Evolutionary conservation across 2,797 vertebrate species (phyloP).

Genomic region (Benthosema pterotum): DNA sequence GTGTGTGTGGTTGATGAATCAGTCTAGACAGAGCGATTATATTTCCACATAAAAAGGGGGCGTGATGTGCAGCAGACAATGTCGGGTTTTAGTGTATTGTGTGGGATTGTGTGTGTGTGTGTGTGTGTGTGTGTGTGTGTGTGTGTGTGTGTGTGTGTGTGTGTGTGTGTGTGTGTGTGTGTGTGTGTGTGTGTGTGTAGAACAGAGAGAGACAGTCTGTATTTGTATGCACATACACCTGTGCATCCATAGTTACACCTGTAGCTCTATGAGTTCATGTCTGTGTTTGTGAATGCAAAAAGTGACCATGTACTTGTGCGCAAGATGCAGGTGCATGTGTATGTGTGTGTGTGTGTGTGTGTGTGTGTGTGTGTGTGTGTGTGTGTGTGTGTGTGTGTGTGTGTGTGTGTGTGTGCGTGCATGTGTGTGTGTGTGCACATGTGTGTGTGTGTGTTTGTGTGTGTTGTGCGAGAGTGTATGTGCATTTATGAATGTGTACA

Average conservation of each 20-base stretch:
- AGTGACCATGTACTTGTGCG: too few relatives aligned
- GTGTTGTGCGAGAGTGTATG: too few relatives aligned
- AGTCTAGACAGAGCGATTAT: constrained; percentile 47
- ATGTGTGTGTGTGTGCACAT: too few relatives aligned
- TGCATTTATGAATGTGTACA: too few relatives aligned
- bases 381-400: too few relatives aligned
- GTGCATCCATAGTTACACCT: neutral
- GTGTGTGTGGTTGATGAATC: constrained; percentile 30
- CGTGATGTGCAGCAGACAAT: constrained; percentile 24
- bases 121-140: neutral
- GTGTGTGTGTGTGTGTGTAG: neutral
- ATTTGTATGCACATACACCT: neutral
- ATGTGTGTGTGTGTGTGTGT: too few relatives aligned
- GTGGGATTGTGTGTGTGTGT: neutral
- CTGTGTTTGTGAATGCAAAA: too few relatives aligned
- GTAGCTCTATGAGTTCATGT: neutral
- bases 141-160: neutral
- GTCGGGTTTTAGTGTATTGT: constrained; percentile 23
- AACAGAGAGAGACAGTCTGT: too few relatives aligned
- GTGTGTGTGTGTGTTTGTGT: too few relatives aligned
- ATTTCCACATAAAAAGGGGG: constrained; percentile 35
- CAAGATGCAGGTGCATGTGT: too few relatives aligned
- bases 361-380: too few relatives aligned
- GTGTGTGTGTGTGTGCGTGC: too few relatives aligned
- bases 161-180: neutral